phyloP scores from a whole-genome alignment of 2,888 invertebrate species.

The Ptilodon capucinus region DNA sequence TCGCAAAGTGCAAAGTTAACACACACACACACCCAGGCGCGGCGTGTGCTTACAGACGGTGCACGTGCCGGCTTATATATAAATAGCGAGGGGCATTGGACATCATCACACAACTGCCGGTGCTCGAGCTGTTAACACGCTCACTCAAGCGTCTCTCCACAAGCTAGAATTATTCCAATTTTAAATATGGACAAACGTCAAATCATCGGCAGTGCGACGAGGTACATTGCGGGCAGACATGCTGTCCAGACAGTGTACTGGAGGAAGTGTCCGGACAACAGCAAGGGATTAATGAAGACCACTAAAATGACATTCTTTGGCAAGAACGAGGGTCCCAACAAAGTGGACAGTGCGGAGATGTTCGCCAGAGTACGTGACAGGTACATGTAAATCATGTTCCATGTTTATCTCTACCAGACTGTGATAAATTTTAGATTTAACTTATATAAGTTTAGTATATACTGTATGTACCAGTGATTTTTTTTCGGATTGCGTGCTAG shows the following conservation, averaged over 20 bases:
- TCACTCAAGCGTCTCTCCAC: slow-evolving; percentile 3
- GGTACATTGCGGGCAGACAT: slow-evolving; percentile 88
- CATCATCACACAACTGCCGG: slow-evolving; percentile 13
- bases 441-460: slow-evolving; percentile 20
- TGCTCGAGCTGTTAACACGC: slow-evolving; percentile 11
- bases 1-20: slow-evolving; percentile 61
- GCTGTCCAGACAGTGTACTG: slow-evolving; percentile 91
- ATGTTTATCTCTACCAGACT: slow-evolving; percentile 31
- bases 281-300: slow-evolving; percentile 79
- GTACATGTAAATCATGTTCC: slow-evolving; percentile 50
- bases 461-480: slow-evolving; percentile 28
- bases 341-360: slow-evolving; percentile 73
- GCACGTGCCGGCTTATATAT: slow-evolving; percentile 56
- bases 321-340: slow-evolving; percentile 71
- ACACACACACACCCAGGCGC: slow-evolving; percentile 38
- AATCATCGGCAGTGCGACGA: slow-evolving; percentile 86
- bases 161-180: background rate
- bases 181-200: slow-evolving; percentile 72
- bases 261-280: slow-evolving; percentile 80
- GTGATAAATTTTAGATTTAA: slow-evolving; percentile 39
- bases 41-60: slow-evolving; percentile 47
- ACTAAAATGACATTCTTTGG: slow-evolving; percentile 83
- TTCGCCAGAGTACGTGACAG: slow-evolving; percentile 70
- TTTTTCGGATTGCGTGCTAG: slow-evolving; percentile 16
- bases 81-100: slow-evolving; percentile 21